phyloP scores from a whole-genome alignment of 2,113 vertebrate genomes.

The Poecile atricapillus region DNA sequence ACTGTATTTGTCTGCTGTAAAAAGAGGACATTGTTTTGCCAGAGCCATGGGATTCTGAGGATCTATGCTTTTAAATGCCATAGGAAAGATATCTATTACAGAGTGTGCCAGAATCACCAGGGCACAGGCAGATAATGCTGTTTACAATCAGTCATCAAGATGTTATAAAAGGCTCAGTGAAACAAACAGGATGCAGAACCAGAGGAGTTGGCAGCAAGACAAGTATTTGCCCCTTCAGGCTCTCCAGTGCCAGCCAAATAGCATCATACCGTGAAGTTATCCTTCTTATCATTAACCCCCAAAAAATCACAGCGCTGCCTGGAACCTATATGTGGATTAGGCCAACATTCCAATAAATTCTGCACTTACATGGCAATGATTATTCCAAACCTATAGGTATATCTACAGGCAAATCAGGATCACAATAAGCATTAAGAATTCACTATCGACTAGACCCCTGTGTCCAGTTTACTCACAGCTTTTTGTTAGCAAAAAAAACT shows the following conservation, averaged over 20 bases:
- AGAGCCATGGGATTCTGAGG: neutral
- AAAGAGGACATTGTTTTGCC: neutral
- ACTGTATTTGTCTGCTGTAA: neutral
- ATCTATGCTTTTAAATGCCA: neutral
- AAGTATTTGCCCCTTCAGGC: conserved; percentile 18
- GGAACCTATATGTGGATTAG: neutral
- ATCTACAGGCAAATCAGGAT: neutral
- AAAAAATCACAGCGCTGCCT: neutral
- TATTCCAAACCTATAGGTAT: neutral
- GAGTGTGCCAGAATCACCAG: neutral
- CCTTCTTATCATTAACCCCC: neutral
- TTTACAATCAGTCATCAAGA: neutral
- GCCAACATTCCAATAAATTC: neutral
- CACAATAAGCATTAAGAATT: neutral
- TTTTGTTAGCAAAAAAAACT: neutral
- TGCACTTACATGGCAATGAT: neutral
- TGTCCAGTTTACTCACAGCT: neutral
- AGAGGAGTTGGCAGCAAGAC: conserved; percentile 16
- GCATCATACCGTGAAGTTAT: neutral
- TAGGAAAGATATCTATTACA: neutral
- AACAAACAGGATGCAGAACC: conserved; percentile 9
- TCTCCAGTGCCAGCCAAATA: neutral
- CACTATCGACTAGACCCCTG: neutral
- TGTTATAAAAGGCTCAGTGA: neutral
- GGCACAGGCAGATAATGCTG: neutral